Evolutionary conservation across 2,113 vertebrate genomes (phyloP), one percentile per base, ranked within the genome.

Genomic region (Lynx canadensis): DNA sequence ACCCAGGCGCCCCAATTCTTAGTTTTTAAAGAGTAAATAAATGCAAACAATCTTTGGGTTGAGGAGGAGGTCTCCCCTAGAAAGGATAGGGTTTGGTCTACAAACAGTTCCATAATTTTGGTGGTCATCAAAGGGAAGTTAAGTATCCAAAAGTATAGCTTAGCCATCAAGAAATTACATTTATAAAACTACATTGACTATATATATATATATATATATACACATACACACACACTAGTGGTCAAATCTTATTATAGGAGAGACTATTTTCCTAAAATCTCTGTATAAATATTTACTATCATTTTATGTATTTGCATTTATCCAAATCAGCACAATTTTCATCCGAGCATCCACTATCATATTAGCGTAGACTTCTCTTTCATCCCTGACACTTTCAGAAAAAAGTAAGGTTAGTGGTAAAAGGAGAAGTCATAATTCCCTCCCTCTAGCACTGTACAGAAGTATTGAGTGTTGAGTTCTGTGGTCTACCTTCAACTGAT

Each of bases 271-370:
- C 12, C 91, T 66, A 60, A 89, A 74, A 74, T 29, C 9, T 74
- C 9, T 88, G 8, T 57, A 78, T 60, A 83, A 82, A 79, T 94
- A 86, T 52, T 86, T 92, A 10, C 33, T 45, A 68, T 80, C 21
- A 21, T 83, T 87, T 94, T 93, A 13, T 93, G 33, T 12, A 87
- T 80, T 83, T 96, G 16, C 55, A 33, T 41, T 79, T 91, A 73
- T 10, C 12, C 23, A 89, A 55, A 97, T 2, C 4, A 76, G 38
- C 25, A 79, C 21, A 55, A 38, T 73, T 48, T 78, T 78, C 74
- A 48, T 48, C 21, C 19, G n/a, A 93, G 33, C 4, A 57, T 45
- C 78, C 29, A 27, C 93, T 88, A 50, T 80, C 31, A 78, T 33
- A 83, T 85, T 66, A 50, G 14, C 52, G 4, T 69, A 86, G 31